A percentile compares a stretch with the other conserved stretches of the same genome.
These are phyloP conservation scores for Microcaecilia unicolor DNA, from an alignment of 2,797 vertebrate species.

Conservation along the genomic window DNA sequence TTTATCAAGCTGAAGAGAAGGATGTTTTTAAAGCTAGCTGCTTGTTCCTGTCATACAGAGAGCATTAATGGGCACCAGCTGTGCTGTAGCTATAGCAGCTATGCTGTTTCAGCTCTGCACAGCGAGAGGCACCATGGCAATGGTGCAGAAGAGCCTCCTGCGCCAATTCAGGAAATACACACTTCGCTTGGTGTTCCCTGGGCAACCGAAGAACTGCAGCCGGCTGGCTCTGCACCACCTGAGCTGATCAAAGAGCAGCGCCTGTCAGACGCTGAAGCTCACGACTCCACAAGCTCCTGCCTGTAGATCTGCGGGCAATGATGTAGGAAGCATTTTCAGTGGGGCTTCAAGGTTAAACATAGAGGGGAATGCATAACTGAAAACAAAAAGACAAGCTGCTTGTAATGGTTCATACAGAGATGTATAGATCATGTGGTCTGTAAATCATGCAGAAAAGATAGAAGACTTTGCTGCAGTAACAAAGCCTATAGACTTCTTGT, in stretches of 20 bases:
- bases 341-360: constrained; percentile 39
- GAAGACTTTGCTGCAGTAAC: no score
- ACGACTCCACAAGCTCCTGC: no score
- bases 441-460: no score
- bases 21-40: constrained; percentile 23
- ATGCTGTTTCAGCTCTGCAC: constrained; percentile 34
- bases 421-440: no score
- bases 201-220: constrained; percentile 43
- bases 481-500: no score
- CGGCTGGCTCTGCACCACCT: constrained; percentile 51
- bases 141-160: constrained; percentile 45
- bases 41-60: constrained; percentile 24
- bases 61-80: constrained; percentile 53
- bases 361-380: constrained; percentile 14
- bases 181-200: constrained; percentile 52
- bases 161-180: constrained; percentile 37
- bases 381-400: no score
- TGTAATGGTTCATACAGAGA: no score
- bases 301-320: constrained; percentile 27
- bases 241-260: constrained; percentile 39
- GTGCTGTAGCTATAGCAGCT: constrained; percentile 42
- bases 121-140: constrained; percentile 36
- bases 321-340: constrained; percentile 16
- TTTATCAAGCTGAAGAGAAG: constrained; percentile 26
- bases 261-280: constrained; percentile 32